A percentile compares a stretch with the other conserved stretches of the same genome.
Conservation (phyloP, 2,888 invertebrate species). For the Coecobrya sp. region DNA sequence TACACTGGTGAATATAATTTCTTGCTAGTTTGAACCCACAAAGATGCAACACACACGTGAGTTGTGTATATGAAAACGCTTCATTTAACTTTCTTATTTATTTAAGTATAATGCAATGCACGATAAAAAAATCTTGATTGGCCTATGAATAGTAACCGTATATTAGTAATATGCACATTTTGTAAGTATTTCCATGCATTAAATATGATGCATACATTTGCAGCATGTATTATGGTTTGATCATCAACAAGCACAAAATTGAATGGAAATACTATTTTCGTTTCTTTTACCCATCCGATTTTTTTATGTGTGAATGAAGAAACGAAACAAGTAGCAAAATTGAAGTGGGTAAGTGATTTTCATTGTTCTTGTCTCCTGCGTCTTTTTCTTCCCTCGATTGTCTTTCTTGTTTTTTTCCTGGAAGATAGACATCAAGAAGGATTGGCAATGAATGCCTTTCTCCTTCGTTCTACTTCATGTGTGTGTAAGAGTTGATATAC, state of each 20-base stretch:
- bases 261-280: background rate
- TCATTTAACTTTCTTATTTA: background rate
- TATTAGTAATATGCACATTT: background rate
- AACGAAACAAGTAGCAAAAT: background rate
- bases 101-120: background rate
- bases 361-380: constrained; percentile 68
- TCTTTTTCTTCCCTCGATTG: background rate
- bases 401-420: background rate
- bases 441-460: constrained; percentile 31
- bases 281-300: background rate
- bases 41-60: background rate
- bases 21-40: background rate
- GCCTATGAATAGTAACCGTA: background rate
- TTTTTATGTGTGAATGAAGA: constrained; percentile 29
- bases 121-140: background rate
- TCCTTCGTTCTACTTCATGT: background rate
- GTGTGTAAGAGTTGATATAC: background rate
- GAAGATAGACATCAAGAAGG: constrained; percentile 15
- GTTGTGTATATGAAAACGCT: background rate
- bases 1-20: background rate
- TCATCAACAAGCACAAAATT: background rate
- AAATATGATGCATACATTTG: no score
- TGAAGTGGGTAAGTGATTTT: constrained; percentile 58
- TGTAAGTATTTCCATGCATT: no score
- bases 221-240: background rate